These are phyloP conservation scores for Anguilla rostrata DNA, from an alignment of 2,113 vertebrate species.

Conservation along the genomic window DNA sequence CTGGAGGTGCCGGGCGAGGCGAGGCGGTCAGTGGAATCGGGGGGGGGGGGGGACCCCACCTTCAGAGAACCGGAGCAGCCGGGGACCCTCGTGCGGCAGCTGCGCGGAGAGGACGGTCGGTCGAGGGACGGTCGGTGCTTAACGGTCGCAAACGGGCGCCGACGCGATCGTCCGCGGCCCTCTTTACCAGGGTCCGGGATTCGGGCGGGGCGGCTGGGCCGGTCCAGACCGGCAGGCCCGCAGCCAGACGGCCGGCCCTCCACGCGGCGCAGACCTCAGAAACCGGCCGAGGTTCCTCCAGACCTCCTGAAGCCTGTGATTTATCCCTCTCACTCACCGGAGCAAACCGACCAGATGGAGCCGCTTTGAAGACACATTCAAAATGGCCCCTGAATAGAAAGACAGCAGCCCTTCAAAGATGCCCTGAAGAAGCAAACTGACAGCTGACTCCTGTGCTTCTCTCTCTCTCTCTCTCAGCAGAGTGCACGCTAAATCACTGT, in stretches of 20 bases:
- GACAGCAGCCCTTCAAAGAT: neutral
- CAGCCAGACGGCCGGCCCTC: too few species aligned
- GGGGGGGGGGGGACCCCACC: neutral
- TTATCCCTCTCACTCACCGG: neutral
- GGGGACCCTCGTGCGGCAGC: too few species aligned
- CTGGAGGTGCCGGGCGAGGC: conserved; percentile 41
- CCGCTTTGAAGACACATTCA: neutral
- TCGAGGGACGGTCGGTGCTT: neutral
- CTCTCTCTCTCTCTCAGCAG: conserved; percentile 57
- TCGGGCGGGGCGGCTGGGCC: too few species aligned
- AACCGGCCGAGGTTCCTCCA: neutral
- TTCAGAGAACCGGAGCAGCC: neutral
- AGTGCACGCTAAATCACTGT: neutral
- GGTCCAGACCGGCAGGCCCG: too few species aligned
- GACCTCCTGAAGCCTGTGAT: neutral
- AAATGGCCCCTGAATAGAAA: conserved; percentile 20
- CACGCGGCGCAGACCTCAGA: neutral
- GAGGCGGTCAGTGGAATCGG: conserved; percentile 24
- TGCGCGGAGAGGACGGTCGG: too few species aligned
- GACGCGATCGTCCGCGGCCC: too few species aligned
- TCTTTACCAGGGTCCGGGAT: too few species aligned
- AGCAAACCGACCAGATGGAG: neutral
- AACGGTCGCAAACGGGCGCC: neutral
- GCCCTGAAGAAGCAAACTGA: conserved; percentile 41
- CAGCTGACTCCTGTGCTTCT: conserved; percentile 46